Percentiles rank a stretch among this genome's conserved stretches.
Evolutionary conservation across 2,888 invertebrate species (phyloP).

Genomic region (Galeopsomyia nigrocyanea): DNA sequence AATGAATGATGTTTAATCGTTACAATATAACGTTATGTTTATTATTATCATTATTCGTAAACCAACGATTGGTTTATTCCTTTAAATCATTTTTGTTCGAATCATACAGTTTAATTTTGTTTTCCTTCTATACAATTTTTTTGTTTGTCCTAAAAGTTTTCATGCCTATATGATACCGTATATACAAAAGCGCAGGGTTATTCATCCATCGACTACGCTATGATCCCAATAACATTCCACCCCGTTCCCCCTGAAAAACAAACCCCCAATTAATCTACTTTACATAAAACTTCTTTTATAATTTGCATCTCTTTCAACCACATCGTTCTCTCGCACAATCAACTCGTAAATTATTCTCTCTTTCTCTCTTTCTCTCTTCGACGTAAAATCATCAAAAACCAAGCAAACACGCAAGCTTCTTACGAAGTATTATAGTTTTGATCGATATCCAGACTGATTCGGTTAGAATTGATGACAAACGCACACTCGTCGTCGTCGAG

Average conservation of each 20-base stretch:
- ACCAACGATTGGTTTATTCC: slow-evolving; percentile 58
- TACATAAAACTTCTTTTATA: slow-evolving; percentile 32
- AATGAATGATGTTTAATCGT: slow-evolving; percentile 4
- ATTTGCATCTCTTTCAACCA: slow-evolving; percentile 9
- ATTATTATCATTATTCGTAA: slow-evolving; percentile 63
- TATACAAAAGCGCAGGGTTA: slow-evolving; percentile 65
- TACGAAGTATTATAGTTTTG: slow-evolving; percentile 9
- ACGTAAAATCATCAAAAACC: slow-evolving; percentile 16
- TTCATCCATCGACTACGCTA: slow-evolving; percentile 57
- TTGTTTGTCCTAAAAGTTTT: slow-evolving; percentile 54
- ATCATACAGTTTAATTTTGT: slow-evolving; percentile 59
- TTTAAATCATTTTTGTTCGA: slow-evolving; percentile 53
- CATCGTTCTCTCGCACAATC: slow-evolving; percentile 5
- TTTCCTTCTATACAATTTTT: slow-evolving; percentile 60
- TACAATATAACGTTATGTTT: slow-evolving; percentile 67
- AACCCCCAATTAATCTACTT: slow-evolving; percentile 46
- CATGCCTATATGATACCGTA: slow-evolving; percentile 53
- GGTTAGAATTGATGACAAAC: neutral
- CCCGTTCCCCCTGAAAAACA: neutral
- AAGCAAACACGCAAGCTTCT: slow-evolving; percentile 12
- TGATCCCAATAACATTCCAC: slow-evolving; percentile 51
- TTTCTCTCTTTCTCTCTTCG: slow-evolving; percentile 24
- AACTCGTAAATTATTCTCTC: slow-evolving; percentile 17
- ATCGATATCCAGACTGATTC: slow-evolving; percentile 17
- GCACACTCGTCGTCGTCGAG: too few relatives aligned